Percentiles rank a stretch among this genome's conserved stretches.
phyloP scores from a whole-genome alignment of 2,888 invertebrate genomes.

The Artemia sp. region DNA sequence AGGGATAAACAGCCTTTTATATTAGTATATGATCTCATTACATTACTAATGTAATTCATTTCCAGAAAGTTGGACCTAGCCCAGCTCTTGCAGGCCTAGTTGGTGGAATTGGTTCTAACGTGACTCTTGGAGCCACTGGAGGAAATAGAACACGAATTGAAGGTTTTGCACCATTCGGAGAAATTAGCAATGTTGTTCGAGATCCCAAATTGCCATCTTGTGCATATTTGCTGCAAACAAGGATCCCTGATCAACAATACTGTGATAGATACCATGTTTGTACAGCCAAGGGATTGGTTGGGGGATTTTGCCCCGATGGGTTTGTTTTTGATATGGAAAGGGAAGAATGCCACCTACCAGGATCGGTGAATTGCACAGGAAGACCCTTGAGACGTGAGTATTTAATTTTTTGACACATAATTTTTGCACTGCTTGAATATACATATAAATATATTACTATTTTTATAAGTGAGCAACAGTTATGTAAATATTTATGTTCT shows the following conservation, averaged over 20 bases:
- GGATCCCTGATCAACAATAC: conserved; percentile 1
- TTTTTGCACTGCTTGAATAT: too few relatives aligned
- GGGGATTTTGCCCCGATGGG: conserved; percentile 12
- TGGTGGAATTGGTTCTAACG: conserved; percentile 9
- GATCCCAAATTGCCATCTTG: neutral
- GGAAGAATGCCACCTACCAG: conserved; percentile 16
- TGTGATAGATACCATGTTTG: conserved; percentile 18
- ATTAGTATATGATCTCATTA: too few relatives aligned
- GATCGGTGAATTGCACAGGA: conserved; percentile 10
- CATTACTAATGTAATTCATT: neutral
- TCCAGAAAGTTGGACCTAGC: conserved; percentile 6
- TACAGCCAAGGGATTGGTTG: neutral
- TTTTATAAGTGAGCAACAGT: too few relatives aligned
- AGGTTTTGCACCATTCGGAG: neutral
- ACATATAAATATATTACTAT: too few relatives aligned
- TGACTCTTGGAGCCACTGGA: conserved; percentile 1
- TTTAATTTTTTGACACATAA: too few relatives aligned
- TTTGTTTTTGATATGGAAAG: conserved; percentile 4
- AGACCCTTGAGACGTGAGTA: conserved; percentile 12
- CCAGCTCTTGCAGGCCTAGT: neutral
- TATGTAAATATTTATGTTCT: too few relatives aligned
- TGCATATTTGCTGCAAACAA: conserved; percentile 15
- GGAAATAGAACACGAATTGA: conserved; percentile 13
- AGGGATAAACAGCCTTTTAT: too few relatives aligned
- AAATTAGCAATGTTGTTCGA: neutral